Evolutionary conservation across 2,888 invertebrate genomes (phyloP).

Genomic region (Penaeus monodon): DNA sequence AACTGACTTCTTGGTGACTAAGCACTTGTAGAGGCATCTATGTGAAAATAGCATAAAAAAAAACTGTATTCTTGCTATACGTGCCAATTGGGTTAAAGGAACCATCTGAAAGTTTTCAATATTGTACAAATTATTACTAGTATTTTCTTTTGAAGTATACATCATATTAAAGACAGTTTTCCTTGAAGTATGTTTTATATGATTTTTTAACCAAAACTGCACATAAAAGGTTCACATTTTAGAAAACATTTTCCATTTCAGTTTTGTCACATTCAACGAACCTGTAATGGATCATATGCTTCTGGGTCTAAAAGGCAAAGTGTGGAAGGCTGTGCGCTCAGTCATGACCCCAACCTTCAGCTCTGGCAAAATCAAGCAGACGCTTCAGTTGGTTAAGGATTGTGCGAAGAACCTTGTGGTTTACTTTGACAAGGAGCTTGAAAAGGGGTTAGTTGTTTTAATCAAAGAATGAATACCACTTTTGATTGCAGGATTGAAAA

Average conservation of each 20-base stretch:
- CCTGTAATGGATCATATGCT: slow-evolving; percentile 66
- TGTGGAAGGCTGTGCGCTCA: slow-evolving; percentile 65
- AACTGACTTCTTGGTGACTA: too few relatives aligned
- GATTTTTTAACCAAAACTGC: too few relatives aligned
- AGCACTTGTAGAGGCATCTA: too few relatives aligned
- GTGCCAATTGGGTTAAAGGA: too few relatives aligned
- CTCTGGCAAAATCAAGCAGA: slow-evolving; percentile 65
- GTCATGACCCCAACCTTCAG: slow-evolving; percentile 66
- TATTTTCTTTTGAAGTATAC: too few relatives aligned
- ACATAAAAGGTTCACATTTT: too few relatives aligned
- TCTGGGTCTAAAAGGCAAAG: slow-evolving; percentile 62
- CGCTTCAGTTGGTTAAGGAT: slow-evolving; percentile 61
- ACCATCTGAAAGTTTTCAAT: too few relatives aligned
- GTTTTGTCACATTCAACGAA: slow-evolving; percentile 64
- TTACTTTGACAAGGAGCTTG: slow-evolving; percentile 59
- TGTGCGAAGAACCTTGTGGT: slow-evolving; percentile 62
- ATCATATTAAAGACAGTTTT: too few relatives aligned
- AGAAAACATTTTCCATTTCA: neutral
- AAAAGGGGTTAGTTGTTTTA: slow-evolving; percentile 30
- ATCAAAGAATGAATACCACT: neutral
- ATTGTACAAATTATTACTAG: too few relatives aligned
- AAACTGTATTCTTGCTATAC: too few relatives aligned
- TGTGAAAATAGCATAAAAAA: too few relatives aligned
- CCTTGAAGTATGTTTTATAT: too few relatives aligned
- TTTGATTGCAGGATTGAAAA: neutral